These are phyloP conservation scores for Bolborhynchus lineola DNA, from an alignment of 2,113 vertebrate genomes.

Conservation along the genomic window DNA sequence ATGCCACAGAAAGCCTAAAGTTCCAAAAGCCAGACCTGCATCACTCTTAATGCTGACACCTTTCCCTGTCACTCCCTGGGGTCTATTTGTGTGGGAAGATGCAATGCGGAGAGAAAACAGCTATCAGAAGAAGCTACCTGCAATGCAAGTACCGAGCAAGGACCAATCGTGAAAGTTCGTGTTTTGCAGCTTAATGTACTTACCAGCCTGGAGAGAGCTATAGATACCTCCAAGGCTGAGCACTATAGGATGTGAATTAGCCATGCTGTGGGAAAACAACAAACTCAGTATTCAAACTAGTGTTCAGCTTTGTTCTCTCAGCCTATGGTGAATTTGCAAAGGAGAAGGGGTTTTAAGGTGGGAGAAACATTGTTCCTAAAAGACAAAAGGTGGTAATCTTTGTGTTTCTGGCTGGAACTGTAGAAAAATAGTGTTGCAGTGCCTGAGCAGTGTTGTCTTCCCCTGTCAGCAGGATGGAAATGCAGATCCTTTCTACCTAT, in stretches of 20 bases:
- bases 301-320: not conserved
- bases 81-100: not conserved
- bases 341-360: not conserved
- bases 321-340: not conserved
- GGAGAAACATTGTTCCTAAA: not conserved
- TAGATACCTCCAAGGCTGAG: not conserved
- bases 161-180: conserved; percentile 4
- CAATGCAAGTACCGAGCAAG: not conserved
- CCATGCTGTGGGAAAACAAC: conserved; percentile 22
- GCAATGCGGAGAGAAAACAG: not conserved
- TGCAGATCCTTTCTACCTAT: not conserved
- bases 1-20: not conserved
- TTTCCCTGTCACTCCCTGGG: not conserved
- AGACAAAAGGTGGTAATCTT: not conserved
- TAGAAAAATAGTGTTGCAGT: not conserved
- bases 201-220: not conserved
- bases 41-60: not conserved
- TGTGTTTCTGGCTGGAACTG: not conserved
- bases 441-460: not conserved
- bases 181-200: not conserved
- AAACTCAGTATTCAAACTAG: not conserved
- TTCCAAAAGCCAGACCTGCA: not conserved
- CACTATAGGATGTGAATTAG: not conserved
- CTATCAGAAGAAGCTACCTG: not conserved
- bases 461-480: not conserved